Conservation (phyloP, 2,113 vertebrate genomes). For the Actenoides hombroni region DNA sequence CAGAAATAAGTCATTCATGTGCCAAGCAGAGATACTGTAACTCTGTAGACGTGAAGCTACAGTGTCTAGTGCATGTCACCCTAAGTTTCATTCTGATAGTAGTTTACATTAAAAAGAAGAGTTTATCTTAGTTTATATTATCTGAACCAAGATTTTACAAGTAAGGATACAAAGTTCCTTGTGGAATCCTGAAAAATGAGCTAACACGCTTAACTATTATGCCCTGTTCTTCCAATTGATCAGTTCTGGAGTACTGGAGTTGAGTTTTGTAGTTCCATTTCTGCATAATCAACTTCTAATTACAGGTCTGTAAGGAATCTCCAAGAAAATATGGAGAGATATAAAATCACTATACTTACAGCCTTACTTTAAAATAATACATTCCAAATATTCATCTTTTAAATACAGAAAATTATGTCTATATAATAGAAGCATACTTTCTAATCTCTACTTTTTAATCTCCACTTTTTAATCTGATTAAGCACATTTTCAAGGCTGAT, state of each 20-base stretch:
- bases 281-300: constrained; percentile 41
- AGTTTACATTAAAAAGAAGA: too few relatives aligned
- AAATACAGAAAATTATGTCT: constrained; percentile 49
- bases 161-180: neutral
- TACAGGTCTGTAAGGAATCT: constrained; percentile 5
- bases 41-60: too few relatives aligned
- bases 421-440: constrained; percentile 34
- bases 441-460: too few relatives aligned
- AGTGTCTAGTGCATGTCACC: too few relatives aligned
- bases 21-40: too few relatives aligned
- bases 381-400: constrained; percentile 42
- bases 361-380: constrained; percentile 55
- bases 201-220: neutral
- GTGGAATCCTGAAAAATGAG: neutral
- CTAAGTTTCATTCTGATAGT: too few relatives aligned
- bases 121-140: too few relatives aligned
- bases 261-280: neutral
- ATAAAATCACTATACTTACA: constrained; percentile 40
- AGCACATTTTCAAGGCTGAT: constrained; percentile 67
- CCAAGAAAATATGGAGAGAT: neutral
- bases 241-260: neutral
- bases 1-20: too few relatives aligned
- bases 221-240: neutral
- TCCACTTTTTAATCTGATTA: constrained; percentile 77
- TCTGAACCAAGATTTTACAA: neutral